These are phyloP conservation scores for Bradypodion ventrale DNA, from an alignment of 2,797 vertebrate species.

Conservation along the genomic window DNA sequence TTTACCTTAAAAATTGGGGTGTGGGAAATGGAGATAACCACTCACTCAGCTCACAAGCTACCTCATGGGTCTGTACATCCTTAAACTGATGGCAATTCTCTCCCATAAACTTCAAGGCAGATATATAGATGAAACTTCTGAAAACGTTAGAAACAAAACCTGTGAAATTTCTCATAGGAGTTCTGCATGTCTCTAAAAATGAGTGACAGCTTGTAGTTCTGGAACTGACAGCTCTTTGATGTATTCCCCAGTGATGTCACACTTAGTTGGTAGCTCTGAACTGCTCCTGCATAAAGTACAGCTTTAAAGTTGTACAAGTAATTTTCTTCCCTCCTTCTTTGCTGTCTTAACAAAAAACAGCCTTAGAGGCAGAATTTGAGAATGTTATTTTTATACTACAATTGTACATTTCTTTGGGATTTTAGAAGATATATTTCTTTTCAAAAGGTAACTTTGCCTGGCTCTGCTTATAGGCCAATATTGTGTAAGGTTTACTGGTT, in stretches of 20 bases:
- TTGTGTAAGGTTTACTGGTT: not conserved
- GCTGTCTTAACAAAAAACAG: constrained; percentile 9
- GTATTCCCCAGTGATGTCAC: constrained; percentile 25
- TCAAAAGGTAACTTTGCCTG: not conserved
- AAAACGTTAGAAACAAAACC: not conserved
- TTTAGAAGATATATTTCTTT: not conserved
- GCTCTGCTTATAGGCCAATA: not conserved
- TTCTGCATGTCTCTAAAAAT: constrained; percentile 16
- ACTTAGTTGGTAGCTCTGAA: constrained; percentile 19
- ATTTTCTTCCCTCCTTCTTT: constrained; percentile 10
- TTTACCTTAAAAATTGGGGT: no score
- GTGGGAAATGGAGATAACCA: no score
- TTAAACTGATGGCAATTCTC: not conserved
- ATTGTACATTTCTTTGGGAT: no score
- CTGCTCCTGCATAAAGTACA: constrained; percentile 1
- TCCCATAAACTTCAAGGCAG: not conserved
- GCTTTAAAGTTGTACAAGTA: constrained; percentile 10
- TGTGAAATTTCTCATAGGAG: constrained; percentile 15
- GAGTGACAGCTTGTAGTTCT: constrained; percentile 27
- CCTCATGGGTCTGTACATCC: not conserved
- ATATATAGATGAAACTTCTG: not conserved
- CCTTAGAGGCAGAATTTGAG: not conserved
- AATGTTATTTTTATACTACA: no score
- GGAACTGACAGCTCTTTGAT: constrained; percentile 31
- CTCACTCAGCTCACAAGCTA: no score